Evolutionary conservation across 2,113 vertebrate species (phyloP).

Genomic region (Catharus bicknelli): DNA sequence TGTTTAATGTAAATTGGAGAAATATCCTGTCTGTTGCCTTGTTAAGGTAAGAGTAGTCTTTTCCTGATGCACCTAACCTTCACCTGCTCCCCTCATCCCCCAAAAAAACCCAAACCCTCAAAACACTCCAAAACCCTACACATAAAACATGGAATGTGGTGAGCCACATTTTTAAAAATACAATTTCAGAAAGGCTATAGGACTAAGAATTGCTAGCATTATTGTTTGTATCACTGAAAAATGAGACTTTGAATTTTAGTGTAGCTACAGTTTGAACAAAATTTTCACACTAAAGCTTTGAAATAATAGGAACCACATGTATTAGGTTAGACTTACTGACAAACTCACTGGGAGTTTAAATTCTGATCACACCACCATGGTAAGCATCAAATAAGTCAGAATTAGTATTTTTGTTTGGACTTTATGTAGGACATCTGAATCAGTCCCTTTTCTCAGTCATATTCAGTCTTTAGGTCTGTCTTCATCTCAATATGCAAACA

Average conservation of each 20-base stretch:
- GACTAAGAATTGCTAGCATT: neutral
- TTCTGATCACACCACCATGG: neutral
- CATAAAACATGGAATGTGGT: neutral
- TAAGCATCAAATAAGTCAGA: neutral
- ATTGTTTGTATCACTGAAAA: neutral
- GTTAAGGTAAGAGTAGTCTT: neutral
- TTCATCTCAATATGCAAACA: neutral
- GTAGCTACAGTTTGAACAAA: neutral
- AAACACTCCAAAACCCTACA: neutral
- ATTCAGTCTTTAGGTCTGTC: neutral
- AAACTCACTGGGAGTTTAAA: neutral
- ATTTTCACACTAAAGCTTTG: neutral
- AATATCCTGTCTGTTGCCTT: neutral
- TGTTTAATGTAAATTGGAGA: neutral
- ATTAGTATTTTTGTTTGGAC: neutral
- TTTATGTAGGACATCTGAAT: neutral
- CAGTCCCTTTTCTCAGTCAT: neutral
- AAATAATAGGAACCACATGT: neutral
- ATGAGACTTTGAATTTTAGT: neutral
- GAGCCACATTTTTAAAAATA: neutral
- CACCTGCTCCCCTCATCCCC: accelerated
- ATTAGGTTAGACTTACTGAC: neutral
- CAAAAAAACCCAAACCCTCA: no score
- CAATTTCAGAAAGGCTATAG: neutral
- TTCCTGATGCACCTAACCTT: neutral